Conservation (phyloP, 2,888 invertebrate species). For the Volucella inflata region DNA sequence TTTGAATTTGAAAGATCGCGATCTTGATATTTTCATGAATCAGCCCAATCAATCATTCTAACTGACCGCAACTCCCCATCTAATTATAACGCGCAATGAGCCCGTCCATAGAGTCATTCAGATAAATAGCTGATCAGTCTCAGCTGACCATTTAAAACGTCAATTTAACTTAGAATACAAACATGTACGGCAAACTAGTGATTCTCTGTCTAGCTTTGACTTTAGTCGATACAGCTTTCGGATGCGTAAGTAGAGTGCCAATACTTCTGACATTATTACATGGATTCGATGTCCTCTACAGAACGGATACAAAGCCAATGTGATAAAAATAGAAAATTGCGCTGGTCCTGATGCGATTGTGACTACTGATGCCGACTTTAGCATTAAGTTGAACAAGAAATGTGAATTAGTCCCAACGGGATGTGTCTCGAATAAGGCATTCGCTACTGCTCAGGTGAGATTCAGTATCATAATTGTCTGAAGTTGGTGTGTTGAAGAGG, state of each 20-base stretch:
- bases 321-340: slow-evolving; percentile 81
- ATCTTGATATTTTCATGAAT: slow-evolving; percentile 31
- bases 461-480: no score
- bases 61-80: slow-evolving; percentile 34
- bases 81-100: slow-evolving; percentile 57
- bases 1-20: slow-evolving; percentile 49
- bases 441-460: slow-evolving; percentile 81
- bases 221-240: slow-evolving; percentile 50
- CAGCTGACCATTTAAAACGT: slow-evolving; percentile 19
- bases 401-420: slow-evolving; percentile 84
- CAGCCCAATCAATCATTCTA: slow-evolving; percentile 30
- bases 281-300: slow-evolving; percentile 51
- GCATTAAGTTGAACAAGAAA: slow-evolving; percentile 82
- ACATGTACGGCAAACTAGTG: slow-evolving; percentile 51
- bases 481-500: not conserved
- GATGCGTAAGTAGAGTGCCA: slow-evolving; percentile 51
- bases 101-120: slow-evolving; percentile 31
- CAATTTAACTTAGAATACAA: slow-evolving; percentile 14
- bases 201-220: slow-evolving; percentile 22
- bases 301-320: slow-evolving; percentile 82
- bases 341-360: slow-evolving; percentile 80
- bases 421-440: slow-evolving; percentile 83
- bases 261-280: not conserved
- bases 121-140: slow-evolving; percentile 57
- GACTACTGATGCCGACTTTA: slow-evolving; percentile 79